Base-by-base conservation (phyloP, 2,797 vertebrate genomes). In the Acrossocheilus fasciatus region DNA sequence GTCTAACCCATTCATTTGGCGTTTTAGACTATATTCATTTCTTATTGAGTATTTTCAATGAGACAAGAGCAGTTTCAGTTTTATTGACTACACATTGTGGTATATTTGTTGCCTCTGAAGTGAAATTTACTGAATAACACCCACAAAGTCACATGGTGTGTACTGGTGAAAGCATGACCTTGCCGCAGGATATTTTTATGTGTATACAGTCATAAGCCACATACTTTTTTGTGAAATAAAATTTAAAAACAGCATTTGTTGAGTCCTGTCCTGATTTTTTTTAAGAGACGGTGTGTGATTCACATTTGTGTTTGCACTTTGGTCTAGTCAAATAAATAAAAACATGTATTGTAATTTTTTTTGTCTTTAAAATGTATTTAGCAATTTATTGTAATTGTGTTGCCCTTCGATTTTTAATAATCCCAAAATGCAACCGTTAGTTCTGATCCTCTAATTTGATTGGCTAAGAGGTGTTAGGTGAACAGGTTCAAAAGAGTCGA, bases 221-320 rank as follows among this genome's bases (percentile, higher is more conserved):
- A 89, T 91, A 18, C 76, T 87, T 87, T 87, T 92, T 91, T 84
- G 86, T 89, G 57, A 83, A 92, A 89, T 90, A 84, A 66, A 92
- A 87, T 87, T 68, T 89, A 83, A 84, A 83, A 87, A 74, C 57
- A 72, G 36, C 78, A 88, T 87, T 89, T 86, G 23, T 1, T 6
- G 62, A 6, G 23, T 76, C 6, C 6, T 85, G 64, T 57, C 75
- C 30, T 80, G 2, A n/a, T 45, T 62, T 34, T 15, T 52, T 43
- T 30, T 30, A 4, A 69, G 34, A 43, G 9, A 14, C 0, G 0
- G 47, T 45, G n/a, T 47, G 5, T 82, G 17, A 2, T 5, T 30
- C 41, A 69, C 20, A 54, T 68, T 39, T 75, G 14, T 34, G 75
- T 34, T 81, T 82, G 68, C 41, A 84, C 39, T 14, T 39, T 68